Base-by-base conservation (phyloP, 30 jellyfish, hydroid and myxozoan genomes). In the Clytia hemisphaerica region DNA sequence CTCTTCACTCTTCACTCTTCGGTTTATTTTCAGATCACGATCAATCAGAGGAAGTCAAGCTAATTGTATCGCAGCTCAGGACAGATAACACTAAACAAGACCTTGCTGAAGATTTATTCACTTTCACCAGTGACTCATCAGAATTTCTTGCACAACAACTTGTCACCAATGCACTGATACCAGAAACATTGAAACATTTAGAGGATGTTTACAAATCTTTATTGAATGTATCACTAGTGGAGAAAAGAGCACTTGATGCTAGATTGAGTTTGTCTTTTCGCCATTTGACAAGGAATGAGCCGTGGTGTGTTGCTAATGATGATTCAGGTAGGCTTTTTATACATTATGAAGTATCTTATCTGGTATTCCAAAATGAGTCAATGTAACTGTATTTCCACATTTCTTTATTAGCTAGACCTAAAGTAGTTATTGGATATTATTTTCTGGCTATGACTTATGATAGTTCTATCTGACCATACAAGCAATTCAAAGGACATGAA, bases 91-190 rank as follows among this genome's bases (percentile, higher is more conserved):
- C 47, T 2, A 29, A 37, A 18, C 26, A 48, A n/a, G 67, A 31
- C 2, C 31, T 48, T 31, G 58, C 86, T 19, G 31, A 68, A 28
- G 73, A 75, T 46, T 78, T 45, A 34, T 86, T 86, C 27, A 67
- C 73, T 0, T 86, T 59, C 53, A 78, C 94, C 1, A 34, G 84
- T 19, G 93, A 77, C 67, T 80, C 93, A 69, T 54, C 96, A 2
- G 50, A 58, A 4, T 79, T 86, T 4, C 86, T 86, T 27, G 93
- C 96, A 2, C 93, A 86, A 74, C 82, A 92, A 4, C 70, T 86
- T 35, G 94, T 80, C 14, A 58, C 76, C 78, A 86, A 78, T 51
- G 49, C 90, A 5, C 45, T 72, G 71, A 29, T 22, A 15, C 26
- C 58, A 58, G 2, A 29, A 18, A 26, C 26, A 3, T 26, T 2